Conservation (phyloP, 2,888 invertebrate species). For the Eledone cirrhosa region DNA sequence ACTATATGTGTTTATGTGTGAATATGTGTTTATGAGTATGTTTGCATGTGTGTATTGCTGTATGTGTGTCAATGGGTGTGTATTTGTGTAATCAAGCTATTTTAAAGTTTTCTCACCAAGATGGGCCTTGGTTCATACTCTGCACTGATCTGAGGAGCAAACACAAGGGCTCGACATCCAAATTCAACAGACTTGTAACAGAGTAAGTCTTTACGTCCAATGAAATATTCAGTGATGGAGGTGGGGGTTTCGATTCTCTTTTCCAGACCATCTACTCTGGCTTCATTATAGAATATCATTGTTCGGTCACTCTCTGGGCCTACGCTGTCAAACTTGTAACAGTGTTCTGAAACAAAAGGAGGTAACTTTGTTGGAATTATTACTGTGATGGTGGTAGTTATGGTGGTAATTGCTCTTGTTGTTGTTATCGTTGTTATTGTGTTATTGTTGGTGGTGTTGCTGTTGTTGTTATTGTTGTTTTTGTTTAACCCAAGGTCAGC, state of each 20-base stretch:
- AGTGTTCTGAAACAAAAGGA: conserved; percentile 55
- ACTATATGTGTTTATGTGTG: no score
- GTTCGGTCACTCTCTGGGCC: conserved; percentile 70
- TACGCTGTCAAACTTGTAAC: conserved; percentile 60
- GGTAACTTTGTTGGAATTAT: no score
- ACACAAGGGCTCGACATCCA: conserved; percentile 63
- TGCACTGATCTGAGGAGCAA: conserved; percentile 62
- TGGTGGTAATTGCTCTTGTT: no score
- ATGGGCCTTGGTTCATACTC: conserved; percentile 52
- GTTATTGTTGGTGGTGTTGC: no score
- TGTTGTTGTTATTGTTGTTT: no score
- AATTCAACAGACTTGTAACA: conserved; percentile 64
- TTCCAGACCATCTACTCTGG: conserved; percentile 78
- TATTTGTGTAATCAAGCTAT: not conserved
- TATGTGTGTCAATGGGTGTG: not conserved
- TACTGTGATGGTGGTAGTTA: no score
- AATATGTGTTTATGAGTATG: no score
- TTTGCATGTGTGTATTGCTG: no score
- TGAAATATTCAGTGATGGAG: conserved; percentile 65
- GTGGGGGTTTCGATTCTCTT: conserved; percentile 63
- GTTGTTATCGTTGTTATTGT: no score
- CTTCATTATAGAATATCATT: conserved; percentile 71
- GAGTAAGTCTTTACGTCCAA: conserved; percentile 63
- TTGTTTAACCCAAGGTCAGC: no score
- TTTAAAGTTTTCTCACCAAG: conserved; percentile 46